Evolutionary conservation across 2,888 invertebrate species (phyloP), one percentile per base, ranked within the genome.

Genomic region (Unio pictorum): DNA sequence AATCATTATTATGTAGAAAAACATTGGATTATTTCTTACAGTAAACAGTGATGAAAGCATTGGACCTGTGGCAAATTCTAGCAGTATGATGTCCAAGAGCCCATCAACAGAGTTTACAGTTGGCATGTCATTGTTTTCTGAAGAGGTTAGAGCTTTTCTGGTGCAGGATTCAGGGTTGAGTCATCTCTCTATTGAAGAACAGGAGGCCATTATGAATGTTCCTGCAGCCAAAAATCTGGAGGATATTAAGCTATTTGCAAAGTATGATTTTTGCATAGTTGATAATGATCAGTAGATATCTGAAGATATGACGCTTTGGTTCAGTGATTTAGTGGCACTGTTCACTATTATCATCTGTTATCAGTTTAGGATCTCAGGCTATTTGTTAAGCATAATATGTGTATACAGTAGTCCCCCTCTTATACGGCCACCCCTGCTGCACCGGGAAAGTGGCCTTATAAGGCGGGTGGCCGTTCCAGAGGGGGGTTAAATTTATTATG

Each of bases 171-270:
- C 80, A 0, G 76, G 81, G 64, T 78, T 85, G 62, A 71, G 76
- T 26, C 67, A 73, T 26, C 69, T 84, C 5, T 82, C 82, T 26
- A 75, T 79, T 5, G 85, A 84, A 55, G 90, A 91, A 73, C 91
- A 94, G 1, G 92, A 92, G 30, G 93, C 93, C 1, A 92, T 96
- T 17, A 91, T 94, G 66, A 92, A 92, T 81, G 92, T 95, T 71
- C 94, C 95, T 11, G 94, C 95, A n/a, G 93, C 95, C 0, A 92
- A 92, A 68, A 93, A 94, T 87, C 92, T 93, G 0, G 95, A 95
- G 74, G 96, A 96, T 89, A 90, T 96, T 64, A 91, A 94, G 76
- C 90, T 95, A 54, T 93, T 96, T 84, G 94, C 93, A 2, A 92
- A 92, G 89, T 90, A 72, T 67, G 85, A 18, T 64, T 55, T 45